Evolutionary conservation across 1,140 invertebrate species (phyloP).

Genomic region (Lasaia peninsularis): DNA sequence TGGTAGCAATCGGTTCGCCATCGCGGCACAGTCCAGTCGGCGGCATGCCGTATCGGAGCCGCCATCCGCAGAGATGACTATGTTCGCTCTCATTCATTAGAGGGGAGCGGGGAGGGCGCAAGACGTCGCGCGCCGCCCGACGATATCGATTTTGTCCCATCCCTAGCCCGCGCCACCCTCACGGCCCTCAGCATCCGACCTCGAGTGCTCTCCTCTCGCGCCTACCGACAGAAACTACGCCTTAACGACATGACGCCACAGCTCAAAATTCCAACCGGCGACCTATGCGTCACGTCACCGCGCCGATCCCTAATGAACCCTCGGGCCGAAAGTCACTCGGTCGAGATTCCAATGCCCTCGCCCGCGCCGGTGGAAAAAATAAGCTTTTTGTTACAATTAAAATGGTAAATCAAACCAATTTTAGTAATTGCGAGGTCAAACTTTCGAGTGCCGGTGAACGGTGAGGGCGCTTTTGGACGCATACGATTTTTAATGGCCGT

Average conservation of each 20-base stretch:
- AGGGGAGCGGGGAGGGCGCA: constrained; percentile 54
- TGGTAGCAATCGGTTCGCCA: background rate
- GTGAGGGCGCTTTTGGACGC: constrained; percentile 52
- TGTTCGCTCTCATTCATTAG: constrained; percentile 74
- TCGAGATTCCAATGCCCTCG: constrained; percentile 66
- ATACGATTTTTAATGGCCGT: constrained; percentile 61
- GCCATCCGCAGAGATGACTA: constrained; percentile 71
- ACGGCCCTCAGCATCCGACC: constrained; percentile 68
- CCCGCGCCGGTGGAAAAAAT: constrained; percentile 63
- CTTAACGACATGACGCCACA: constrained; percentile 68
- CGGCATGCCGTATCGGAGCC: constrained; percentile 55
- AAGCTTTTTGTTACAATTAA: constrained; percentile 77
- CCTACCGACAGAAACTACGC: constrained; percentile 70
- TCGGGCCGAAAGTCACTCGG: constrained; percentile 70
- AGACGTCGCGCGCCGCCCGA: constrained; percentile 70
- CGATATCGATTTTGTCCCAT: constrained; percentile 74
- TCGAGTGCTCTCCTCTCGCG: constrained; percentile 72
- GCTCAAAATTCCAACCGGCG: constrained; percentile 61
- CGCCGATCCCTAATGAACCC: constrained; percentile 61
- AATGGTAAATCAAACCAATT: constrained; percentile 77
- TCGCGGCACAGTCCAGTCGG: constrained; percentile 36
- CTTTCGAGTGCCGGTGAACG: constrained; percentile 62
- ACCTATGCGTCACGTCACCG: constrained; percentile 33
- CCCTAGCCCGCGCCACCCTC: constrained; percentile 51
- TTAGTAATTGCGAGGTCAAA: constrained; percentile 76